Percentiles rank a stretch among this genome's conserved stretches.
phyloP scores from a whole-genome alignment of 2,888 invertebrate genomes.

The Vanessa cardui region DNA sequence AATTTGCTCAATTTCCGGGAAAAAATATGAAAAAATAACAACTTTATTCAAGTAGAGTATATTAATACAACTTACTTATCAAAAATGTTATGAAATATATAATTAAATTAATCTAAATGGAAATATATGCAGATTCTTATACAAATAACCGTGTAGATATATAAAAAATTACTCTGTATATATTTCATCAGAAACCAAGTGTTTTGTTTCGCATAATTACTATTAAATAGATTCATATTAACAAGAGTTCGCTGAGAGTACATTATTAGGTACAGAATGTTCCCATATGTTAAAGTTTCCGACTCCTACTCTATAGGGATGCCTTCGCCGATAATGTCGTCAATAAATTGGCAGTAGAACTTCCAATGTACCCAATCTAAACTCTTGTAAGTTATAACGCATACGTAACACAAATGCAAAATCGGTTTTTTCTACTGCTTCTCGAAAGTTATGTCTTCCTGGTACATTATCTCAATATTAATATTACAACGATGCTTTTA shows the following conservation, averaged over 20 bases:
- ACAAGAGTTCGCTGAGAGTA: conserved; percentile 33
- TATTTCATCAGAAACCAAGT: neutral
- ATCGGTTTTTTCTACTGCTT: conserved; percentile 1
- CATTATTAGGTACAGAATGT: conserved; percentile 52
- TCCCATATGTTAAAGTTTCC: conserved; percentile 57
- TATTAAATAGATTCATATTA: conserved; percentile 14
- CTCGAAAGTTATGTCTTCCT: neutral
- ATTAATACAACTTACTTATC: too few species aligned
- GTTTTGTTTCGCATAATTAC: conserved; percentile 11
- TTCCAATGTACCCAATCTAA: conserved; percentile 61
- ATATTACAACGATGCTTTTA: neutral
- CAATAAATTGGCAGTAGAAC: conserved; percentile 69
- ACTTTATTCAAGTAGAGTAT: too few species aligned
- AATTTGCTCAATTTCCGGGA: too few species aligned
- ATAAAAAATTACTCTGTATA: neutral
- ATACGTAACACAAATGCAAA: conserved; percentile 17
- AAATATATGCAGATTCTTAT: too few species aligned
- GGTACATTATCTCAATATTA: neutral
- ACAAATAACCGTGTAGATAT: too few species aligned
- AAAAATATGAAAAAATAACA: too few species aligned
- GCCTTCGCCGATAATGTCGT: conserved; percentile 61
- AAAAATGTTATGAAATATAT: too few species aligned
- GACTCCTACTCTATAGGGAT: conserved; percentile 59
- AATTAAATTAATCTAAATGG: too few species aligned
- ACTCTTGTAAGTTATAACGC: conserved; percentile 49